These are phyloP conservation scores for Tiaroga cobitis DNA, from an alignment of 2,797 vertebrate species.

Conservation along the genomic window DNA sequence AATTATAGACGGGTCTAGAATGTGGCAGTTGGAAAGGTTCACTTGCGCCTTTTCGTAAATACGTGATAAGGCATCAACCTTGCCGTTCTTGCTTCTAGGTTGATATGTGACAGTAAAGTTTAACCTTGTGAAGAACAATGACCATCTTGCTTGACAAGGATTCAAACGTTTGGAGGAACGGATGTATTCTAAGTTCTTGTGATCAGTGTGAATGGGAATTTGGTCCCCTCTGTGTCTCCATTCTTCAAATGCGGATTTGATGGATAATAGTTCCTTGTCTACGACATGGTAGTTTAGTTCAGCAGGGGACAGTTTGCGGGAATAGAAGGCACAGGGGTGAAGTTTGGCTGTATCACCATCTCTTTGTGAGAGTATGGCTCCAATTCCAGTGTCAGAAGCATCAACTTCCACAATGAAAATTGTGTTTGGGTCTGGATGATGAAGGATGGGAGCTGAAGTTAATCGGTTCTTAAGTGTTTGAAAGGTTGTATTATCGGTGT, in stretches of 20 bases:
- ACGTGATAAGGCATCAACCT: too few relatives aligned
- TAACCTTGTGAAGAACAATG: too few relatives aligned
- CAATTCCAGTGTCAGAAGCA: too few relatives aligned
- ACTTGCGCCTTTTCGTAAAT: too few relatives aligned
- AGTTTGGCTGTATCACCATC: background rate
- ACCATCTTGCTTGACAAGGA: too few relatives aligned
- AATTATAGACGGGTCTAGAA: too few relatives aligned
- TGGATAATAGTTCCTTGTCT: background rate
- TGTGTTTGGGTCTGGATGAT: too few relatives aligned
- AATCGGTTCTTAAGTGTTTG: background rate
- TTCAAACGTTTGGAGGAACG: too few relatives aligned
- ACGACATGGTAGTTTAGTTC: background rate
- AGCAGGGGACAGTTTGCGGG: background rate
- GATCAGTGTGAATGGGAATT: background rate
- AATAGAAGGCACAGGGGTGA: background rate
- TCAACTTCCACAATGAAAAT: too few relatives aligned
- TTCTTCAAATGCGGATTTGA: background rate
- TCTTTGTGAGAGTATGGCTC: background rate
- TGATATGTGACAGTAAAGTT: background rate
- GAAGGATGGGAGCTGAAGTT: too few relatives aligned
- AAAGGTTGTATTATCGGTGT: too few relatives aligned
- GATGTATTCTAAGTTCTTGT: background rate
- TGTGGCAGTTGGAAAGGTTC: too few relatives aligned
- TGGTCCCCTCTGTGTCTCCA: background rate
- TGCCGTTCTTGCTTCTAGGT: background rate